A percentile compares a stretch with the other conserved stretches of the same genome.
phyloP scores from a whole-genome alignment of 1,140 invertebrate species.

The Pseudomyrmex dendroicus region DNA sequence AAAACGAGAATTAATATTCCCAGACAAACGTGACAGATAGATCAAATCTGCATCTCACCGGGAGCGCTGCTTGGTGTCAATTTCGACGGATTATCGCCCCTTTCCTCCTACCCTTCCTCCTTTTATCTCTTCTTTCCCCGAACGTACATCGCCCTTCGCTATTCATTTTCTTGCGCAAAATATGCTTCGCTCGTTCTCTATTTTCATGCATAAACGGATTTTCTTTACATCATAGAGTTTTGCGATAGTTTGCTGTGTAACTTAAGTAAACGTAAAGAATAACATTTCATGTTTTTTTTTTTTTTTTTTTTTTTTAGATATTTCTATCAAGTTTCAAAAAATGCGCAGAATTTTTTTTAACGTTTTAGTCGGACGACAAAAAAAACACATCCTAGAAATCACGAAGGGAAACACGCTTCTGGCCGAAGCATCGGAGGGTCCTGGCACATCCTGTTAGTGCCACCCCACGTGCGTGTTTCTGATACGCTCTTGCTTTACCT shows the following conservation, averaged over 20 bases:
- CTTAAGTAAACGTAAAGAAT: not conserved
- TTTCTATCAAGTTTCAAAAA: not conserved
- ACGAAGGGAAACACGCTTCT: slow-evolving; percentile 2
- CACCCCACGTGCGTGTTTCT: slow-evolving; percentile 26
- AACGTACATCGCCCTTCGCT: not conserved
- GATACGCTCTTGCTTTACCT: slow-evolving; percentile 66
- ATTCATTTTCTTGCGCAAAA: not conserved
- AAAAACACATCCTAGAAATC: not conserved
- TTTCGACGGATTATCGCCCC: slow-evolving; percentile 81
- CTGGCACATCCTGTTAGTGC: slow-evolving; percentile 29
- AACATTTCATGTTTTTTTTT: not conserved
- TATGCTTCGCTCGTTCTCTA: not conserved
- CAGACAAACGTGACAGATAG: slow-evolving; percentile 83
- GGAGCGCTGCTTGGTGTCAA: slow-evolving; percentile 79
- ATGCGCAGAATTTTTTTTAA: not conserved
- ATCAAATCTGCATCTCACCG: slow-evolving; percentile 84
- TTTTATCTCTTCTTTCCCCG: not conserved
- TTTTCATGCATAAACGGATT: slow-evolving; percentile 7
- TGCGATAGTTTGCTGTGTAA: not conserved
- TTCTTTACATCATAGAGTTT: not conserved
- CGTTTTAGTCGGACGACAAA: not conserved
- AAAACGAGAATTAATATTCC: slow-evolving; percentile 82
- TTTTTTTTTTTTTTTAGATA: not conserved
- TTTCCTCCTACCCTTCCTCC: not conserved
- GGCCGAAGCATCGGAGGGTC: not conserved